Evolutionary conservation across 2,113 vertebrate genomes (phyloP).

Genomic region (Podiceps cristatus): DNA sequence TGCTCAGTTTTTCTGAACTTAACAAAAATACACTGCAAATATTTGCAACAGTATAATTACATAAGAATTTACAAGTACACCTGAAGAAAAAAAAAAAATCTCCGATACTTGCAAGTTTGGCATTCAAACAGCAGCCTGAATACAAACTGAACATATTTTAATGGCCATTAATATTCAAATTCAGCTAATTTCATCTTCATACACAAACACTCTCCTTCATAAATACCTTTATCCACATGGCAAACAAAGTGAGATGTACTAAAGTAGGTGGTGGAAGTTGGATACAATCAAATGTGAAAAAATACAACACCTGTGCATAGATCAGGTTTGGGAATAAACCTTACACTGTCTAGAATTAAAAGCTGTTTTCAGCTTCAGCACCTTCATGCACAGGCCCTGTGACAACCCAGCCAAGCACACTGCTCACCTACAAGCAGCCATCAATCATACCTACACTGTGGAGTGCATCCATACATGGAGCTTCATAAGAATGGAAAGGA

Average conservation of each 20-base stretch:
- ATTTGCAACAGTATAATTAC: not conserved
- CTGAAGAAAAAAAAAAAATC: not conserved
- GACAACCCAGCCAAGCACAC: not conserved
- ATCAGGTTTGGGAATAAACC: not conserved
- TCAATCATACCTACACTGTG: not conserved
- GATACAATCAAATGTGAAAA: not conserved
- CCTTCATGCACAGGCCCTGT: too few relatives aligned
- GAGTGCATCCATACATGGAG: accelerated
- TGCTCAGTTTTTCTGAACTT: not conserved
- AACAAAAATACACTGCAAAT: not conserved
- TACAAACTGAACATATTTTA: not conserved
- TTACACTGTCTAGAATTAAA: not conserved
- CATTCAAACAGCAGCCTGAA: not conserved
- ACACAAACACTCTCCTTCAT: not conserved
- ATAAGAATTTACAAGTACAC: not conserved
- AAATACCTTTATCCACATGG: not conserved
- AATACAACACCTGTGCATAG: accelerated
- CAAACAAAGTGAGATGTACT: not conserved
- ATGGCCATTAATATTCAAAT: not conserved
- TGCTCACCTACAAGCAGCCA: not conserved
- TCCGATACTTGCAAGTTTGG: not conserved
- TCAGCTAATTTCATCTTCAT: not conserved
- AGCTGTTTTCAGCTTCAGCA: not conserved
- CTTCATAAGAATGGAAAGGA: not conserved
- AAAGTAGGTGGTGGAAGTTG: not conserved